Evolutionary conservation across 2,113 vertebrate species (phyloP).

Genomic region (Propithecus coquereli): DNA sequence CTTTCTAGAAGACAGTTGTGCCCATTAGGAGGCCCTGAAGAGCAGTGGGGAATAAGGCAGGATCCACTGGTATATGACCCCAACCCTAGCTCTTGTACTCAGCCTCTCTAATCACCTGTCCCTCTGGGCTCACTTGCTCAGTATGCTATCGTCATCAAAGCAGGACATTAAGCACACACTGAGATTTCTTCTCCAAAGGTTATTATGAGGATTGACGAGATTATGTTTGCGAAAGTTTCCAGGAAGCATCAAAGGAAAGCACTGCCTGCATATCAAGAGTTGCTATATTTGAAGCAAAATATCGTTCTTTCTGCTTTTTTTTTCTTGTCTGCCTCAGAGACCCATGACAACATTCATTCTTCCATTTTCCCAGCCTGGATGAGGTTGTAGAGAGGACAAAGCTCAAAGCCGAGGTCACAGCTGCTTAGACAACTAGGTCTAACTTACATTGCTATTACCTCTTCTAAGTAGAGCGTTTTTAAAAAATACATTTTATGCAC

Average conservation of each 20-base stretch:
- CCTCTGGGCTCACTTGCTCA: not conserved
- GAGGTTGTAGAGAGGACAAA: not conserved
- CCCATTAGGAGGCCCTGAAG: accelerated
- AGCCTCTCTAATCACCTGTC: not conserved
- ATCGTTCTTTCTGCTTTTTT: not conserved
- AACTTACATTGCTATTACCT: not conserved
- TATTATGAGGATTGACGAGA: constrained; percentile 45
- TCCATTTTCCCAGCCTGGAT: not conserved
- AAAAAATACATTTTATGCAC: not conserved
- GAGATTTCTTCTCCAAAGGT: constrained; percentile 36
- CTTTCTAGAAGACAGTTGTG: not conserved
- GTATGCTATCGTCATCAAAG: not conserved
- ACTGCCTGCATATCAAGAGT: not conserved
- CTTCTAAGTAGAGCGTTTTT: not conserved
- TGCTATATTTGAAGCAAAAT: not conserved
- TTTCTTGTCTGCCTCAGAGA: not conserved
- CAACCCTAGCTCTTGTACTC: not conserved
- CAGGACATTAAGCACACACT: not conserved
- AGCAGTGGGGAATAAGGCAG: not conserved
- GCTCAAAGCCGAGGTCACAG: not conserved
- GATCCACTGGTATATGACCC: not conserved
- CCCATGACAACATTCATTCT: not conserved
- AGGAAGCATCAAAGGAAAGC: constrained; percentile 24
- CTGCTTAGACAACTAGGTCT: not conserved
- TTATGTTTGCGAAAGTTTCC: constrained; percentile 22